A percentile compares a stretch with the other conserved stretches of the same genome.
phyloP scores from a whole-genome alignment of 2,888 invertebrate species.

The Acanthosepion esculentum region DNA sequence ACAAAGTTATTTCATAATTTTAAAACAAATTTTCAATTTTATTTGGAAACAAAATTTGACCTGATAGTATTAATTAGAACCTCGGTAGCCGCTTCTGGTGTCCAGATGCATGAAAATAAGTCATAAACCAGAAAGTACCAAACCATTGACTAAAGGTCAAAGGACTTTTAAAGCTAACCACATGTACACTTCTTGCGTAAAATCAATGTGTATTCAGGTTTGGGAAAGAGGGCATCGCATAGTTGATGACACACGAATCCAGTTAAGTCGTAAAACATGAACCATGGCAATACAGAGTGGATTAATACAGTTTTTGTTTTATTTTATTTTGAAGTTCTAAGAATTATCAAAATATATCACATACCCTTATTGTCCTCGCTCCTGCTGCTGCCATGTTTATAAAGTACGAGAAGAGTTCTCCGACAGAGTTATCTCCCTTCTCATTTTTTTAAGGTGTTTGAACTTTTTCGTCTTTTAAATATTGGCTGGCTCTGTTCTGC shows the following conservation, averaged over 20 bases:
- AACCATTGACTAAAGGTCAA: not conserved
- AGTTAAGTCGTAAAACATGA: not conserved
- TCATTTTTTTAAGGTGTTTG: no score
- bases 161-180: not conserved
- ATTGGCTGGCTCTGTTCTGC: no score
- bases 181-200: not conserved
- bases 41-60: not conserved
- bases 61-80: not conserved
- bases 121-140: no score
- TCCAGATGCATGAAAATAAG: not conserved
- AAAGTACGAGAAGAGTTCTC: not conserved
- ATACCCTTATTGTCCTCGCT: constrained; percentile 33
- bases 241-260: not conserved
- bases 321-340: not conserved
- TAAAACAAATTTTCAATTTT: not conserved
- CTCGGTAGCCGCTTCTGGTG: not conserved
- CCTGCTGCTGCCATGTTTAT: not conserved
- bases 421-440: not conserved
- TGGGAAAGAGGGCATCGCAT: not conserved
- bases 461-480: no score
- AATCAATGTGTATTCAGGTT: not conserved
- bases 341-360: not conserved
- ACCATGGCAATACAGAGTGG: not conserved
- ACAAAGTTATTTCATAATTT: not conserved
- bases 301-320: not conserved